Evolutionary conservation across 35 echinoderm and acorn worm genomes (phyloP).

Genomic region (Heliocidaris erythrogramma): DNA sequence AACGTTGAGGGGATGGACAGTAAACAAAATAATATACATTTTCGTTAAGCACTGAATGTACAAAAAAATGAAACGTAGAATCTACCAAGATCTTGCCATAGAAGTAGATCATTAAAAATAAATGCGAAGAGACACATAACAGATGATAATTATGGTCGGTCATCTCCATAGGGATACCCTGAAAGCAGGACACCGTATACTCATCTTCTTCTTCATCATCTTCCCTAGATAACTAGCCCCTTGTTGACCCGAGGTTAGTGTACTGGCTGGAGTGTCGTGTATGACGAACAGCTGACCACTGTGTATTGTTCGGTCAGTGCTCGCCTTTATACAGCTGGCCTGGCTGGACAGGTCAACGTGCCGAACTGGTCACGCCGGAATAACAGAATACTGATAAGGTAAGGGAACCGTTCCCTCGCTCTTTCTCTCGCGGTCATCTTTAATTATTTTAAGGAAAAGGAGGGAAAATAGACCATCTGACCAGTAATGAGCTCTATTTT

Average conservation of each 20-base stretch:
- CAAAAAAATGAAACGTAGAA: no score
- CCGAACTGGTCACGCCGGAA: neutral
- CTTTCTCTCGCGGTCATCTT: neutral
- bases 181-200: neutral
- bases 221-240: neutral
- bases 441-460: neutral
- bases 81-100: no score
- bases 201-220: neutral
- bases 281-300: neutral
- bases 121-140: neutral
- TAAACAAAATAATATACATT: no score
- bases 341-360: conserved; percentile 23
- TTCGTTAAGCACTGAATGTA: no score
- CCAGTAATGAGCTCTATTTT: neutral
- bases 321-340: neutral
- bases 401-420: neutral
- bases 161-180: neutral
- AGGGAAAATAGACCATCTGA: neutral
- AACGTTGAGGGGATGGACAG: no score
- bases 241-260: neutral
- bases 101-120: neutral
- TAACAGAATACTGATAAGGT: conserved; percentile 24
- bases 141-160: neutral
- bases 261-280: neutral
- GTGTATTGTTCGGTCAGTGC: neutral